phyloP scores from a whole-genome alignment of 2,888 invertebrate species.

The Acheta domesticus region DNA sequence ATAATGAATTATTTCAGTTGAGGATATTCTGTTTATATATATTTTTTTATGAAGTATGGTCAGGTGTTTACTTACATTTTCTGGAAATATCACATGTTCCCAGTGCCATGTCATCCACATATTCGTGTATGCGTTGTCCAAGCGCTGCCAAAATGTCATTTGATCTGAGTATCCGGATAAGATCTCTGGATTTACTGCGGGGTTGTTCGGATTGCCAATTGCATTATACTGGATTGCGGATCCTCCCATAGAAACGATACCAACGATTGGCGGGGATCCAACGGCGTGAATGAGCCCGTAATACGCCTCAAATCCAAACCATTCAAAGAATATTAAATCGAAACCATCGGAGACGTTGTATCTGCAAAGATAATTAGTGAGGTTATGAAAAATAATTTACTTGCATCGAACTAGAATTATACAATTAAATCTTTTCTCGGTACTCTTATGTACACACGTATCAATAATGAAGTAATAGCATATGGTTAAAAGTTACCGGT shows the following conservation, averaged over 20 bases:
- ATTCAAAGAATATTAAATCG: slow-evolving; percentile 57
- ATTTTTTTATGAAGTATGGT: too few relatives aligned
- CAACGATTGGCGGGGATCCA: slow-evolving; percentile 53
- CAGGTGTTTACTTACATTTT: neutral
- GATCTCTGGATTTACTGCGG: slow-evolving; percentile 44
- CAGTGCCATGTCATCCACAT: neutral
- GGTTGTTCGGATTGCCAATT: slow-evolving; percentile 44
- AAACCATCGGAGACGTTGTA: slow-evolving; percentile 44
- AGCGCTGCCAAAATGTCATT: slow-evolving; percentile 42
- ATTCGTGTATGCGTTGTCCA: slow-evolving; percentile 36
- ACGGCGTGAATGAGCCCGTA: slow-evolving; percentile 31
- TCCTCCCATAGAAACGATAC: slow-evolving; percentile 44
- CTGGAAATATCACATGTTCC: neutral
- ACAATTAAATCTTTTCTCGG: too few relatives aligned
- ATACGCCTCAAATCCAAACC: slow-evolving; percentile 43
- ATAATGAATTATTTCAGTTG: too few relatives aligned
- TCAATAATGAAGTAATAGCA: too few relatives aligned
- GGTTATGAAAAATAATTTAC: too few relatives aligned
- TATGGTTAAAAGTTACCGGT: too few relatives aligned
- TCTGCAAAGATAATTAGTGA: neutral
- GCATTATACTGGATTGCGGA: slow-evolving; percentile 41
- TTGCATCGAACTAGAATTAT: too few relatives aligned
- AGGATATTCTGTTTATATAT: too few relatives aligned
- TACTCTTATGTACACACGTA: too few relatives aligned
- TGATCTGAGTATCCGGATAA: slow-evolving; percentile 40